Conservation (phyloP, 1,140 invertebrate species). For the Colletes gigas region DNA sequence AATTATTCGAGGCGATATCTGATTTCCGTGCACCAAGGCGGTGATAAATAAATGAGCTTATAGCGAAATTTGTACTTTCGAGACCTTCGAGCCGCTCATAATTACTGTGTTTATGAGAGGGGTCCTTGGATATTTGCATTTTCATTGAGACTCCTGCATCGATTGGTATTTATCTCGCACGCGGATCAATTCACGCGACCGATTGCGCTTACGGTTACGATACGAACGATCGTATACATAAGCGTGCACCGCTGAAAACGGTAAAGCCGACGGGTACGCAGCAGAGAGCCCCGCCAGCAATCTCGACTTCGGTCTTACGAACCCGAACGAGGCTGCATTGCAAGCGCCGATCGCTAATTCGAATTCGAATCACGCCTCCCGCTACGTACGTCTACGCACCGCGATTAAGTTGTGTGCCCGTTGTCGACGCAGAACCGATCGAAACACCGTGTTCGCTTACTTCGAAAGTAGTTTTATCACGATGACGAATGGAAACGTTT, state of each 20-base stretch:
- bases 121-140: slow-evolving; percentile 22
- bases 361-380: slow-evolving; percentile 54
- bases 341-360: slow-evolving; percentile 47
- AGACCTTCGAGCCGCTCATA: neutral
- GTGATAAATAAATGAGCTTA: too few relatives aligned
- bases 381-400: slow-evolving; percentile 27
- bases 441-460: neutral
- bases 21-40: too few relatives aligned
- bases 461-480: neutral
- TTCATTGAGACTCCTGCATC: neutral
- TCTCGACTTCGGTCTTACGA: slow-evolving; percentile 32
- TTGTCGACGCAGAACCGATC: neutral
- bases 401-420: slow-evolving; percentile 25
- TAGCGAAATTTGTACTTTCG: neutral
- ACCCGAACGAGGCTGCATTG: slow-evolving; percentile 36
- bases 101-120: neutral
- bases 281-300: neutral
- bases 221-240: slow-evolving; percentile 11
- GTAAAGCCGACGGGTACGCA: slow-evolving; percentile 14
- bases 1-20: too few relatives aligned
- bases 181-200: slow-evolving; percentile 47
- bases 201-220: slow-evolving; percentile 32
- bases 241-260: slow-evolving; percentile 1
- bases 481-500: neutral
- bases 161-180: slow-evolving; percentile 39